Base-by-base conservation (phyloP, 2,797 vertebrate species). In the Botia almorhae region DNA sequence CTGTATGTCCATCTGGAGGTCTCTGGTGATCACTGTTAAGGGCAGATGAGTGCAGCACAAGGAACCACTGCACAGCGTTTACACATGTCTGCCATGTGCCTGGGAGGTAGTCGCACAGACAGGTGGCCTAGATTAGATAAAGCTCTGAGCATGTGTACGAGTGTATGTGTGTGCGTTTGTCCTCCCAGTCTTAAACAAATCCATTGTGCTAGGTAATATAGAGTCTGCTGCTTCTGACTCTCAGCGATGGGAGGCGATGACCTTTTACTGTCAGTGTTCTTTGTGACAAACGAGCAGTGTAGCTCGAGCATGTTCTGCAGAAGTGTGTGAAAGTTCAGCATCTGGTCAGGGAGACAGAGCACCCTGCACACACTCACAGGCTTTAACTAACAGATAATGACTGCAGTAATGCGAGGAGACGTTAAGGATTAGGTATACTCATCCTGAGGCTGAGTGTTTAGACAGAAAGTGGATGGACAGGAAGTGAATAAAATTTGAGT, bases 201-300 rank as follows among this genome's bases (percentile, higher is more conserved):
- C 91, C 87, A 89, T 89, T 89, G 90, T 89, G 79, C 90, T 86
- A 78, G 86, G 89, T 90, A 92, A 91, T 89, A 81, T 78, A 70
- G 81, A 84, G 74, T 81, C 78, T 69, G 68, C 78, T 81, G 83
- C 93, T 93, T 92, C 90, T 94, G 90, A 93, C 23, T 93, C 91
- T 88, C 87, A 89, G 94, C 94, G 87, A 94, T 93, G 92, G 93
- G 93, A 94, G 92, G 89, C 89, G 91, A 92, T 94, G 94, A 94
- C 94, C 94, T 95, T 94, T 95, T 92, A 93, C 94, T 94, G 94
- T 94, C 94, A 95, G 87, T 90, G 92, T 91, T 90, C 87, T 92
- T 93, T 90, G 93, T 94, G 94, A 95, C 94, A 94, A 94, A 95
- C 91, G 93, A 91, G 93, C 92, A 87, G 91, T 87, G 86, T 89